These are phyloP conservation scores for Haemorhous mexicanus DNA, from an alignment of 2,113 vertebrate genomes.

Conservation along the genomic window DNA sequence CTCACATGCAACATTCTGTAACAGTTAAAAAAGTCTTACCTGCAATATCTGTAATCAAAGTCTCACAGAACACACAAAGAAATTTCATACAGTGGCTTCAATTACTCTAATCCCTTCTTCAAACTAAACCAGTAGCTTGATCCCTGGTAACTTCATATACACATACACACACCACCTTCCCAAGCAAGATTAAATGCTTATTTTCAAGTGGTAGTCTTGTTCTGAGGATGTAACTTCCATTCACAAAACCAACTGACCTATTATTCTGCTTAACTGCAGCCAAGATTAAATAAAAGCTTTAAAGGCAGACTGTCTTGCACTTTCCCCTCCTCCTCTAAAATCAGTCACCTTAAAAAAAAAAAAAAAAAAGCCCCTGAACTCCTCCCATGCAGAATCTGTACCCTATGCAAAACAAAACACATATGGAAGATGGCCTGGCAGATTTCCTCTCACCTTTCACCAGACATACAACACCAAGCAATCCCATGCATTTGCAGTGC, in stretches of 20 bases:
- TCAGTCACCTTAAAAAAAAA: not conserved
- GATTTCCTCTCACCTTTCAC: not conserved
- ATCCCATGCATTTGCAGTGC: not conserved
- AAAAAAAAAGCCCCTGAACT: not conserved
- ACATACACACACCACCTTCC: not conserved
- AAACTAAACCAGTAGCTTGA: not conserved
- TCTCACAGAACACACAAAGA: conserved; percentile 62
- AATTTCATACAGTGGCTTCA: conserved; percentile 16
- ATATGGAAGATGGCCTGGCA: not conserved
- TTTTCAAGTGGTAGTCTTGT: not conserved
- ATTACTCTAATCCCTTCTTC: not conserved
- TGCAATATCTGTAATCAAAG: conserved; percentile 71
- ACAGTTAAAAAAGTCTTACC: conserved; percentile 72
- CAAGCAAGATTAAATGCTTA: not conserved
- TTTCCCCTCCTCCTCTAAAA: not conserved
- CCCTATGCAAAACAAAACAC: not conserved
- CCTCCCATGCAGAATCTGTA: not conserved
- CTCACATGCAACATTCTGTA: conserved; percentile 79
- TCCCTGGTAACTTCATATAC: not conserved
- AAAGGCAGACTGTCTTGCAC: not conserved
- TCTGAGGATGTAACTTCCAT: not conserved
- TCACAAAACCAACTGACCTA: not conserved
- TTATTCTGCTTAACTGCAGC: not conserved
- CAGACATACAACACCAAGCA: not conserved
- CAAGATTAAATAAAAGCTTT: not conserved